phyloP scores from a whole-genome alignment of 92 coral and sea anemone species.

The Micromussa lordhowensis region DNA sequence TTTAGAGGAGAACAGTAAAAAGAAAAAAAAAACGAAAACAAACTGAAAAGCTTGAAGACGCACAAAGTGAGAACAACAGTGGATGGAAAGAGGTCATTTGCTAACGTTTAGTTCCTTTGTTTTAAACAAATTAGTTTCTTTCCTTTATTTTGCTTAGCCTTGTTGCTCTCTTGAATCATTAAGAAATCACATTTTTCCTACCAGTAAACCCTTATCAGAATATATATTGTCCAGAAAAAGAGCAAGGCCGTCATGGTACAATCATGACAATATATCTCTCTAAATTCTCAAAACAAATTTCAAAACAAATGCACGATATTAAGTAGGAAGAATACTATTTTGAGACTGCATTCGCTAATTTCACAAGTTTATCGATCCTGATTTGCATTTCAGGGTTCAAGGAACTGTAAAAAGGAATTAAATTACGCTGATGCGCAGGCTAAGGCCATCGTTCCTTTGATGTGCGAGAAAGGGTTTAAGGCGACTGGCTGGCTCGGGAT shows the following conservation, averaged over 20 bases:
- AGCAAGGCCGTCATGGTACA: background rate
- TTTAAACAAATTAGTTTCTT: background rate
- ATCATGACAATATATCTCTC: background rate
- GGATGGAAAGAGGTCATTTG: background rate
- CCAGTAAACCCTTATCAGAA: too few relatives aligned
- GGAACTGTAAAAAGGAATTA: constrained; percentile 87
- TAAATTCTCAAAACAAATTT: background rate
- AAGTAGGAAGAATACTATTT: background rate
- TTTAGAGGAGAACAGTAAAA: background rate
- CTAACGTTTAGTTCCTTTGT: too few relatives aligned
- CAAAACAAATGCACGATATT: background rate
- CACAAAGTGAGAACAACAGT: background rate
- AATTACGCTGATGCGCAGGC: constrained; percentile 78
- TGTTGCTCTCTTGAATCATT: background rate
- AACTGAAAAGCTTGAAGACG: background rate
- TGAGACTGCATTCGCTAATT: background rate
- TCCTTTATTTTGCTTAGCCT: background rate
- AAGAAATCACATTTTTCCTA: too few relatives aligned
- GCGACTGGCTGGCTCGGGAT: constrained; percentile 90
- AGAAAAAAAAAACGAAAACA: background rate
- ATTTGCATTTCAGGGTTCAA: constrained; percentile 63
- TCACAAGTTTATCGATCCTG: background rate
- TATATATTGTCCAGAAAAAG: background rate
- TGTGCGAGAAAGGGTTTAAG: constrained; percentile 81
- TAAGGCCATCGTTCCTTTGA: constrained; percentile 80